Conservation (phyloP, 2,888 invertebrate genomes). For the Tinea pellionella region DNA sequence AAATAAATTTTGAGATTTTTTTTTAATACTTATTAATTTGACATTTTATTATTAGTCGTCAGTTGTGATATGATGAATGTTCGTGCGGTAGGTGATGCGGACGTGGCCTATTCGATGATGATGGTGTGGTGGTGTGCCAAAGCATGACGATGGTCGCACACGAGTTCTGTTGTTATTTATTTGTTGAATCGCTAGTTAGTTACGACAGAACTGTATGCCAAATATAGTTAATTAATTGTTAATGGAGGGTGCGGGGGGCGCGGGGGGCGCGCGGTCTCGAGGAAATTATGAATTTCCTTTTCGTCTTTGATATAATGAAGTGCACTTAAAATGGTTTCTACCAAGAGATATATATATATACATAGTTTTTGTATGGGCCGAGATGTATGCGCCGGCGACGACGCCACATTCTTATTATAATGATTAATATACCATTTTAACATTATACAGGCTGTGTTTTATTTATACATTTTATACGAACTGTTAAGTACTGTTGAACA, state of each 20-base stretch:
- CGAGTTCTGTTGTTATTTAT: no score
- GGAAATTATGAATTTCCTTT: neutral
- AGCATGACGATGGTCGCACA: no score
- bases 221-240: neutral
- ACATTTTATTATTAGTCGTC: no score
- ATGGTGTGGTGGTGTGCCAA: no score
- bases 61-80: no score
- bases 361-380: neutral
- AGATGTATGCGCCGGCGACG: neutral
- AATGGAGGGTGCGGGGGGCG: neutral
- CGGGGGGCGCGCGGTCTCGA: neutral
- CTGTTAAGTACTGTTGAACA: no score
- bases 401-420: neutral
- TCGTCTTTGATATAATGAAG: neutral
- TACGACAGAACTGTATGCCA: neutral
- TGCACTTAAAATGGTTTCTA: neutral
- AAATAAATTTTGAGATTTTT: no score
- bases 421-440: neutral
- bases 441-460: neutral
- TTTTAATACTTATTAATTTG: no score
- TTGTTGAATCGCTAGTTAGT: no score
- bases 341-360: neutral
- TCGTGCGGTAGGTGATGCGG: no score
- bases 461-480: no score
- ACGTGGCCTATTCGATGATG: no score